phyloP scores from a whole-genome alignment of 2,113 vertebrate genomes.

The Anolis sagrei region DNA sequence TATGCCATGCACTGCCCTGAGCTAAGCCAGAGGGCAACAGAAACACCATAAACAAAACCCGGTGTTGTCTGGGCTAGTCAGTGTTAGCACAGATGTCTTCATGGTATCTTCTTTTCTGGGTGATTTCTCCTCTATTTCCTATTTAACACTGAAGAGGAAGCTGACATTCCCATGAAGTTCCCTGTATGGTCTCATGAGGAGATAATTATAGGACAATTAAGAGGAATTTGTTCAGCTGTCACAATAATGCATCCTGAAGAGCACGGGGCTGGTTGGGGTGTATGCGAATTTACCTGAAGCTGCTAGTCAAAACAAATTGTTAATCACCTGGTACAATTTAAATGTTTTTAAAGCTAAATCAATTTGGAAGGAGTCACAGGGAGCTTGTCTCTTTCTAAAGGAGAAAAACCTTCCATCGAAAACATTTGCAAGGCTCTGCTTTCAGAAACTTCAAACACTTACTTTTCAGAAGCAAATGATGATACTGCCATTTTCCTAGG shows the following conservation, averaged over 20 bases:
- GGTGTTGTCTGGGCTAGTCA: neutral
- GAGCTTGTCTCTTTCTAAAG: neutral
- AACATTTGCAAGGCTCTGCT: neutral
- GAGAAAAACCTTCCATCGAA: neutral
- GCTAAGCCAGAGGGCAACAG: neutral
- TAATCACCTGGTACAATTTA: neutral
- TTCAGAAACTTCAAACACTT: neutral
- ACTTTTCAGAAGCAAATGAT: neutral
- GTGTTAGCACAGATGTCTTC: neutral
- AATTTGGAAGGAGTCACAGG: neutral
- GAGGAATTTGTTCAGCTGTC: neutral
- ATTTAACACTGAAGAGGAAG: neutral
- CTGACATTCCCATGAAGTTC: neutral
- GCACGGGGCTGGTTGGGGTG: neutral
- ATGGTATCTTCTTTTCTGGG: neutral
- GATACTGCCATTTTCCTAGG: neutral
- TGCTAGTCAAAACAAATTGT: neutral
- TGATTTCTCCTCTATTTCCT: neutral
- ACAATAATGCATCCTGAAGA: constrained; percentile 7
- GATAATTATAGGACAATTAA: constrained; percentile 1
- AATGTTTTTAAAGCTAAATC: neutral
- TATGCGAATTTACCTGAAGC: neutral
- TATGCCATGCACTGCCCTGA: neutral
- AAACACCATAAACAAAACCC: neutral
- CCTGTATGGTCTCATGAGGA: neutral